phyloP scores from a whole-genome alignment of 2,888 invertebrate species.

The Galeopsomyia nigrocyanea region DNA sequence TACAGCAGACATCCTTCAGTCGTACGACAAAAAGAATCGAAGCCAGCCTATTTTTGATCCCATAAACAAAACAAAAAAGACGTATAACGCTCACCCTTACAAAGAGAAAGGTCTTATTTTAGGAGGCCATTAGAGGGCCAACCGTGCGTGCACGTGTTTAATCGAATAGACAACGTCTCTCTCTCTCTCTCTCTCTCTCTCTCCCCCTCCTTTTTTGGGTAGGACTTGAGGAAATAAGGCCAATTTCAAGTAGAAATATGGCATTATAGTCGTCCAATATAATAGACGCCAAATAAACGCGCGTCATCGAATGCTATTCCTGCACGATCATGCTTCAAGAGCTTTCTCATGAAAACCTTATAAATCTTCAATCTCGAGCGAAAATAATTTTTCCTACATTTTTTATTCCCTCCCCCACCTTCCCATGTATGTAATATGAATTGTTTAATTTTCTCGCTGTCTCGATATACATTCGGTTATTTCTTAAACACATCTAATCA shows the following conservation, averaged over 20 bases:
- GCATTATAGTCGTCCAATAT: conserved; percentile 1
- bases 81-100: background rate
- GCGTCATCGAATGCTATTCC: too few relatives aligned
- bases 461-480: too few relatives aligned
- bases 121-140: background rate
- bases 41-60: background rate
- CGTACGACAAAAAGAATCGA: background rate
- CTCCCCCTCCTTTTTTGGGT: background rate
- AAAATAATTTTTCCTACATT: too few relatives aligned
- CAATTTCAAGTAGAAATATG: conserved; percentile 16
- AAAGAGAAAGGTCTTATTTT: conserved; percentile 10
- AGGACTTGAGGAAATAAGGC: conserved; percentile 10
- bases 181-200: too few relatives aligned
- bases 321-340: too few relatives aligned
- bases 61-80: conserved; percentile 1
- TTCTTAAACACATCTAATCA: too few relatives aligned
- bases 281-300: too few relatives aligned
- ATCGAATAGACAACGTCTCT: background rate
- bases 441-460: too few relatives aligned
- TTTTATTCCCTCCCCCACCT: too few relatives aligned
- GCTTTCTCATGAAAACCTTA: too few relatives aligned
- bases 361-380: too few relatives aligned
- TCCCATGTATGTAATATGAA: too few relatives aligned
- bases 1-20: background rate
- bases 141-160: background rate